Conservation (phyloP, 1,140 invertebrate genomes). For the Aphaenogaster rudis region DNA sequence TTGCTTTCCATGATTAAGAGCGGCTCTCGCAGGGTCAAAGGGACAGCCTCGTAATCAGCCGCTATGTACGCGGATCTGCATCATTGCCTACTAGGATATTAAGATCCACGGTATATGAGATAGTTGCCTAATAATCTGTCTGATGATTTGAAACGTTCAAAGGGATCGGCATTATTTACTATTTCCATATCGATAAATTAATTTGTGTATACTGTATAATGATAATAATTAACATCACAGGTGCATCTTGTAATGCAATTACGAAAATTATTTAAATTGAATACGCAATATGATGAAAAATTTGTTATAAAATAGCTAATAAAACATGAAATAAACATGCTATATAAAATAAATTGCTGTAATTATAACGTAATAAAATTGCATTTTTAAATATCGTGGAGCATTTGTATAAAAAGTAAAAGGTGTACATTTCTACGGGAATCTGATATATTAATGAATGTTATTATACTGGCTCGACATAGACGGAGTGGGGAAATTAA, state of each 20-base stretch:
- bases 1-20: slow-evolving; percentile 59
- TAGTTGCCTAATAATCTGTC: slow-evolving; percentile 45
- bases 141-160: slow-evolving; percentile 37
- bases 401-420: slow-evolving; percentile 5
- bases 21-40: slow-evolving; percentile 47
- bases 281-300: not conserved
- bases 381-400: not conserved
- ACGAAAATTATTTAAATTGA: slow-evolving; percentile 2
- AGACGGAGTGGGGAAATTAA: slow-evolving; percentile 45
- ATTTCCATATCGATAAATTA: slow-evolving; percentile 8
- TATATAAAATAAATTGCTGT: not conserved
- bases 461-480: slow-evolving; percentile 16
- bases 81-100: slow-evolving; percentile 52
- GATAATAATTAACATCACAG: slow-evolving; percentile 1
- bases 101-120: slow-evolving; percentile 56
- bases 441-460: slow-evolving; percentile 50
- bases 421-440: slow-evolving; percentile 1
- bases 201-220: not conserved
- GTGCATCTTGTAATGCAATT: not conserved
- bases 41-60: slow-evolving; percentile 47
- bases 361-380: slow-evolving; percentile 30
- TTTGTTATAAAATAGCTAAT: not conserved
- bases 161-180: slow-evolving; percentile 29
- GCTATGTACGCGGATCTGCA: slow-evolving; percentile 36
- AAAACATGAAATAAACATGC: not conserved